Base-by-base conservation (phyloP, 23 tunicate species). In the Oikopleura albicans region DNA sequence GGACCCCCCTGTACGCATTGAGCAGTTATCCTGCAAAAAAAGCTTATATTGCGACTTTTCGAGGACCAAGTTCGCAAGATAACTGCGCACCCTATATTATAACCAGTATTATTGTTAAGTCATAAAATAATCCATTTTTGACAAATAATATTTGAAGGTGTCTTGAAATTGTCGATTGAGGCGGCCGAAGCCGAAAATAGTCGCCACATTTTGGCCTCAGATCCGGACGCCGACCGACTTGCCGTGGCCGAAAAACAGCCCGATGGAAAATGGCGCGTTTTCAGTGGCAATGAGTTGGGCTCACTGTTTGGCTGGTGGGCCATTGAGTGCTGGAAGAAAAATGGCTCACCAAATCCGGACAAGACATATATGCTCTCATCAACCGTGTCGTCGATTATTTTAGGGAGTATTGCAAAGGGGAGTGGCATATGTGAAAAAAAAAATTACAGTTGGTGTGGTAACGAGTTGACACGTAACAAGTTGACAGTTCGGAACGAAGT, bases 141-240 rank as follows among this genome's bases (percentile, higher is more conserved):
- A 31, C n/a, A 57, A 29, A 57, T 57, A n/a, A n/a, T n/a, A n/a
- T 0, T 0, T 76, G 16, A 27, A 76, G 39, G 39, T 28, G 39
- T 0, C 39, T 29, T 89, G 98, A 57, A 84, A 31, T 87, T 93
- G 0, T 84, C 98, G 39, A 88, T 90, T 88, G 66, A 85, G 37
- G 90, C 98, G 0, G 98, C 94, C 0, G 91, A 93, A 41, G 84
- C 37, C 38, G 86, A 89, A 41, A 88, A 88, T 34, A 89, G 89
- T 76, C 38, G 59, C 27, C 89, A 89, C 40, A 89, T 93, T 40
- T 87, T 93, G 33, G 98, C 98, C 12, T 89, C 90, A 75, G 98
- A 93, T 85, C 98, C 98, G 0, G 98, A 93, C 75, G 98, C 98
- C 0, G 98, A 93, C 79, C 76, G 98, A 84, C 90, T 93, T 33